phyloP scores from a whole-genome alignment of 2,113 vertebrate species.

The Helogale parvula region DNA sequence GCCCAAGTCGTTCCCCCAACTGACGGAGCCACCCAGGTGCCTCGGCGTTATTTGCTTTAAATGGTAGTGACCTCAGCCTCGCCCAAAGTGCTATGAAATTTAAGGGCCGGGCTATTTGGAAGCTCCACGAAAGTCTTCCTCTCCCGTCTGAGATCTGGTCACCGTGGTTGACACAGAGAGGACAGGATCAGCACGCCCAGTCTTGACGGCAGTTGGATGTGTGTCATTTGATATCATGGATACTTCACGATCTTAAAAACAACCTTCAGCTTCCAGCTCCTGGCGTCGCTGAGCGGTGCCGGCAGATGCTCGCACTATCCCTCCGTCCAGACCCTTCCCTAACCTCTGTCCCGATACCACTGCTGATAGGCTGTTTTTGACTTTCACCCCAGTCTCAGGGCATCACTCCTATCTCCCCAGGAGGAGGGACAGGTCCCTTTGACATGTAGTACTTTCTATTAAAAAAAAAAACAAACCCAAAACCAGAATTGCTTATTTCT shows the following conservation, averaged over 20 bases:
- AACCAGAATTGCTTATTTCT: not conserved
- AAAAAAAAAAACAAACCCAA: not conserved
- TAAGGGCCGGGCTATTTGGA: not conserved
- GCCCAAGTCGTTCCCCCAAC: too few species aligned
- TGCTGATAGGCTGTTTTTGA: not conserved
- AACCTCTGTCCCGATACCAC: too few species aligned
- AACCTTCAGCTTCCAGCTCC: not conserved
- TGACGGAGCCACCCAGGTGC: too few species aligned
- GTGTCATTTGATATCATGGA: not conserved
- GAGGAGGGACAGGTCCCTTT: not conserved
- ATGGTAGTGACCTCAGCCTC: not conserved
- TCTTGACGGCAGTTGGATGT: not conserved
- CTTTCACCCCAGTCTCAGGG: not conserved
- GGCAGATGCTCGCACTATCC: not conserved
- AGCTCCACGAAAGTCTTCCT: not conserved
- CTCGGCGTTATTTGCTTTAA: not conserved
- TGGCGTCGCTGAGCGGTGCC: not conserved
- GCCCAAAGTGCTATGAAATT: not conserved
- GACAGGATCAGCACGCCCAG: not conserved
- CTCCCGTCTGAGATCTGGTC: not conserved
- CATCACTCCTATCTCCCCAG: not conserved
- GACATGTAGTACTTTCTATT: not conserved
- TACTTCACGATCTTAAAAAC: not conserved
- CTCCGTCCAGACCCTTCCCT: not conserved
- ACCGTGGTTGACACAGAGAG: not conserved